Base-by-base conservation (phyloP, 2,113 vertebrate genomes). In the Hippolais icterina region DNA sequence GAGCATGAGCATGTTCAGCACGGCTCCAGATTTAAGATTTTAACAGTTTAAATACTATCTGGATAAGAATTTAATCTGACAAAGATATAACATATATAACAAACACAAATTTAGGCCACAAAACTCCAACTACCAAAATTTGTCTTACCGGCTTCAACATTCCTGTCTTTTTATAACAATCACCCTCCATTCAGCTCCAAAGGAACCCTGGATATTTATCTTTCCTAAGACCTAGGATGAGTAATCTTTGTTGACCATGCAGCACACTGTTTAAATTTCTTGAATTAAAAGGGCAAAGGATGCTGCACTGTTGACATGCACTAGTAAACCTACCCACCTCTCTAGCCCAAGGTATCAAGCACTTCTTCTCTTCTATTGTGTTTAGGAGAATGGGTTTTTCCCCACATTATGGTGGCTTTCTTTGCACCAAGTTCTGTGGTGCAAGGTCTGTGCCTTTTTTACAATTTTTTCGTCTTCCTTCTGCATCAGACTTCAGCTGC, bases 31-130 rank as follows among this genome's bases (percentile, higher is more conserved):
- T 65, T 52, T 77, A 53, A 61, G 15, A 72, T 69, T 87, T 56
- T 33, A 72, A 33, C 7, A 60, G 29, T 46, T 77, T 39, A 77
- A 89, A 69, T 69, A 39, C 7, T 33, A 65, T 65, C 47, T 31
- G 7, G 11, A 18, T n/a, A 60, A 28, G 10, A 35, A 37, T 53
- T 56, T 66, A 28, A 68, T 33, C 22, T 80, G 23, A 25, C 39
- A 14, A 27, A 44, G 22, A n/a, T 31, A 63, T 4, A 65, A 70
- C 0, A 0, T 11, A 46, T 12, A 9, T 42, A 54, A 52, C 3
- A 4, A 93, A 83, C 20, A 53, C 4, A 29, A 68, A 71, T 11
- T 52, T 33, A 28, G 63, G 23, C 6, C 12, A 31, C 25, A 69
- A 42, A 81, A 64, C 20, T 74, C 47, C 35, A 59, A 39, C 29